Percentiles rank a stretch among this genome's conserved stretches.
These are phyloP conservation scores for Drosophila trapezifrons DNA, from an alignment of 1,140 invertebrate genomes.

Conservation along the genomic window DNA sequence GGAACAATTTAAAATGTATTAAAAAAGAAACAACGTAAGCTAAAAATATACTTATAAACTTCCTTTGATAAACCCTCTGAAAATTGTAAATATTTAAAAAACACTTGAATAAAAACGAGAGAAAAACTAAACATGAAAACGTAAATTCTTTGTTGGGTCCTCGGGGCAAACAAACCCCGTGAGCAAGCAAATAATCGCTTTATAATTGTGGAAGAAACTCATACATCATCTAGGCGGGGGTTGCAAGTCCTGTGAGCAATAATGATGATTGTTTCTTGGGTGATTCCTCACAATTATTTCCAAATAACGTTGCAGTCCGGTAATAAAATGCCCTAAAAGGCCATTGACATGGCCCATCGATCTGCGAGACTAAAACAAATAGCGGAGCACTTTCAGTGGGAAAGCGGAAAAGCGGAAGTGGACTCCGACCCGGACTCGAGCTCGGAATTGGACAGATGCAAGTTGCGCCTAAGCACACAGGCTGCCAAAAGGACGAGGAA, in stretches of 20 bases:
- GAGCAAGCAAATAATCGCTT: conserved; percentile 57
- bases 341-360: conserved; percentile 80
- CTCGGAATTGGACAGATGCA: conserved; percentile 40
- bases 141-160: conserved; percentile 14
- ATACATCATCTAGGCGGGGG: conserved; percentile 48
- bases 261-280: conserved; percentile 47
- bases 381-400: conserved; percentile 46
- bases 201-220: conserved; percentile 67
- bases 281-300: conserved; percentile 53
- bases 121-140: neutral
- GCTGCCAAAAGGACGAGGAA: conserved; percentile 12
- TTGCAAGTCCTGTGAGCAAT: conserved; percentile 57
- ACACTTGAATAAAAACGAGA: neutral
- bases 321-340: conserved; percentile 75
- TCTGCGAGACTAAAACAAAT: conserved; percentile 49
- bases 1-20: too few relatives aligned
- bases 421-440: conserved; percentile 4
- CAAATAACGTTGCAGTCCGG: conserved; percentile 56
- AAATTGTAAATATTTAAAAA: neutral
- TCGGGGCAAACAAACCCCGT: conserved; percentile 39
- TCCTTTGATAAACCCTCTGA: too few relatives aligned
- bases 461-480: conserved; percentile 36
- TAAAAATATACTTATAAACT: too few relatives aligned
- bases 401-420: conserved; percentile 36
- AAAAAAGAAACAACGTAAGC: too few relatives aligned